Base-by-base conservation (phyloP, 2,113 vertebrate species). In the Sminthopsis crassicaudata region DNA sequence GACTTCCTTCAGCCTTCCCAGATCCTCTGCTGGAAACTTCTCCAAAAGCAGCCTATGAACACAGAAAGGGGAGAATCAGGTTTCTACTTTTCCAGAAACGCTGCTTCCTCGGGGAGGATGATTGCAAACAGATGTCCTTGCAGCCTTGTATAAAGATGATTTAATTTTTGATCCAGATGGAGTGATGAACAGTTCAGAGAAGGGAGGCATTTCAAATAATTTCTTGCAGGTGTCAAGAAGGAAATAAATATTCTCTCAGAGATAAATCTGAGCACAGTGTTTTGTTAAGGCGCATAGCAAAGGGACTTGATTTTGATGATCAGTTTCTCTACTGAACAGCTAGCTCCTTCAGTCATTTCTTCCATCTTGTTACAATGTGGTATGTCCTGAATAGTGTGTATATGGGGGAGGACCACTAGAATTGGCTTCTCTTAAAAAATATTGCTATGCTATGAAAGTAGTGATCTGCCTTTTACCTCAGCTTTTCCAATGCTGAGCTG, bases 111-210 rank as follows among this genome's bases (percentile, higher is more conserved):
- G 52, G 95, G 93, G 95, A 96, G 27, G 54, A 91, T 96, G 98
- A 98, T 98, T 97, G 97, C 96, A 97, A 98, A 96, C 98, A 98
- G 97, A 98, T 98, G 98, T 97, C 89, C 50, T 0, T 51, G 48
- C 96, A 95, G 84, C 95, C 97, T 97, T 96, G 97, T 96, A 88
- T 52, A 96, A 97, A 98, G 98, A 90, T 96, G 98, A 98, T 98
- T 96, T 6, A 36, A 53, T 91, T 76, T 94, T 95, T 91, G 90
- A 90, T 95, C 91, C 26, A 0, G 2, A 67, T 36, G 57, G 52
- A 30, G 90, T 0, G 1, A 94, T 30, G 92, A 55, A 92, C 93
- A 2, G 1, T 95, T 96, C 93, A 46, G 11, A 60, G 93, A 96
- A 12, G 19, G 19, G 88, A 55, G 91, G 30, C 46, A 0, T 46